These are phyloP conservation scores for Drosophila sucinea DNA, from an alignment of 1,140 invertebrate genomes.

Conservation along the genomic window DNA sequence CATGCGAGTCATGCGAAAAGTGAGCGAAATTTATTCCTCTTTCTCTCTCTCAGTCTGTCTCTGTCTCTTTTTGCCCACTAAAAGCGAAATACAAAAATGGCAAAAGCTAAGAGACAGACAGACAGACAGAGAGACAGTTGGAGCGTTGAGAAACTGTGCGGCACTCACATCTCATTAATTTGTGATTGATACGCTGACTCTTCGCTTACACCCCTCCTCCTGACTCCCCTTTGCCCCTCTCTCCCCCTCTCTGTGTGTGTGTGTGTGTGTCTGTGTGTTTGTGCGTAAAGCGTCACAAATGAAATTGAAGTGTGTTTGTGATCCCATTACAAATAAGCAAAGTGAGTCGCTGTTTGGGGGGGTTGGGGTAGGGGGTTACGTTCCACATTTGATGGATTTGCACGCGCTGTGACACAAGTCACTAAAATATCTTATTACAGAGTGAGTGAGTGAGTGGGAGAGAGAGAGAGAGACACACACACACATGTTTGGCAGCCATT, in stretches of 20 bases:
- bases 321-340: conserved; percentile 81
- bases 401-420: conserved; percentile 79
- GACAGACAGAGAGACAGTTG: conserved; percentile 27
- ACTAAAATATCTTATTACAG: conserved; percentile 82
- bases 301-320: conserved; percentile 82
- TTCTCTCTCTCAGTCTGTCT: background rate
- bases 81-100: conserved; percentile 53
- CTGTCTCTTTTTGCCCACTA: conserved; percentile 29
- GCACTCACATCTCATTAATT: conserved; percentile 83
- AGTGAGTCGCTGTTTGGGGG: conserved; percentile 36
- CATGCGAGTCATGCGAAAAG: conserved; percentile 37
- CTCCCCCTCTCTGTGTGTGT: background rate
- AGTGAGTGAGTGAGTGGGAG: background rate
- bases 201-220: conserved; percentile 6
- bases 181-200: conserved; percentile 78
- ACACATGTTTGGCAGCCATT: conserved; percentile 65
- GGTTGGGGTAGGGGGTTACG: background rate
- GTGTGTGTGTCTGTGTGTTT: conserved; percentile 61
- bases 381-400: conserved; percentile 77
- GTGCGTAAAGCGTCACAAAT: conserved; percentile 81
- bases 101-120: conserved; percentile 53
- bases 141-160: conserved; percentile 58
- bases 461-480: conserved; percentile 20
- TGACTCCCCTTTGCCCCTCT: background rate
- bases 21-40: conserved; percentile 46